Percentiles rank a stretch among this genome's conserved stretches.
phyloP scores from a whole-genome alignment of 2,797 vertebrate species.

The Rhabdomys pumilio region DNA sequence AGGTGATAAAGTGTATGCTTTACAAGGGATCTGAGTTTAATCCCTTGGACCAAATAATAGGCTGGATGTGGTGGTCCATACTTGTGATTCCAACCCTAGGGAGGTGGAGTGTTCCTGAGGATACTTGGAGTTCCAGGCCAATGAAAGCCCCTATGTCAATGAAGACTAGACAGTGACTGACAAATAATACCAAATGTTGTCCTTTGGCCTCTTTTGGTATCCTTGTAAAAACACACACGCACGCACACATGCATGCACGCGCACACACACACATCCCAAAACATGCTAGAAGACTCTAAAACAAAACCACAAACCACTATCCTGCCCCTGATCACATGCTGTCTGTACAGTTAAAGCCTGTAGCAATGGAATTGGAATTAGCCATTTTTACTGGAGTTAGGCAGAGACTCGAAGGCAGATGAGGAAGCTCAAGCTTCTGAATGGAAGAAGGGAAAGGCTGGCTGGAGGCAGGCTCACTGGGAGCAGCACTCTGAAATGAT shows the following conservation, averaged over 20 bases:
- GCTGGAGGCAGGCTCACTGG: not conserved
- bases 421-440: not conserved
- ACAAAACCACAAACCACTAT: not conserved
- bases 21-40: not conserved
- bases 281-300: not conserved
- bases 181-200: not conserved
- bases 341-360: not conserved
- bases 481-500: not conserved
- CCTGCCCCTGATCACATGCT: not conserved
- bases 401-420: not conserved
- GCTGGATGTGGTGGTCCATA: not conserved
- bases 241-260: not conserved
- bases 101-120: not conserved
- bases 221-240: not conserved
- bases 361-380: not conserved
- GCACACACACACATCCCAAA: not conserved
- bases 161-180: not conserved
- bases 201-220: not conserved
- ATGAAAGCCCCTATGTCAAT: not conserved
- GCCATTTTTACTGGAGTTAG: not conserved
- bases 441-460: not conserved
- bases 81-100: not conserved
- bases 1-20: not conserved
- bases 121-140: not conserved
- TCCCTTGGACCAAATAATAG: not conserved